Conservation (phyloP, 2,113 vertebrate species). For the Aspiorhynchus laticeps region DNA sequence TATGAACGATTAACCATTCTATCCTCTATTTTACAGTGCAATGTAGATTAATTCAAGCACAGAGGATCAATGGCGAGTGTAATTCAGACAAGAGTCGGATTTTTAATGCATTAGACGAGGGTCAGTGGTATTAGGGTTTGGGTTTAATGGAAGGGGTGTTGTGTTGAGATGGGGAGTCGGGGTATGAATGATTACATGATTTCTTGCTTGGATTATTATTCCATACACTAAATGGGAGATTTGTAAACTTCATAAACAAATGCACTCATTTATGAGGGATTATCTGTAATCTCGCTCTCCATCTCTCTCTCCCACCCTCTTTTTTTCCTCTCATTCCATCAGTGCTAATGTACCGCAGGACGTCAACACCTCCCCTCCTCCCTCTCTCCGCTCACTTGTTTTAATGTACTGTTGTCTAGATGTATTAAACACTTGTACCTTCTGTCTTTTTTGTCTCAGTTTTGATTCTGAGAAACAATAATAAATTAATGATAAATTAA, state of each 20-base stretch:
- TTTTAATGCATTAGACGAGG: conserved; percentile 50
- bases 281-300: conserved; percentile 79
- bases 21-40: conserved; percentile 63
- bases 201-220: conserved; percentile 75
- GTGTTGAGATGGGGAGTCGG: conserved; percentile 37
- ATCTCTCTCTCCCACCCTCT: conserved; percentile 52
- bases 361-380: neutral
- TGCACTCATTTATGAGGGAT: conserved; percentile 80
- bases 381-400: conserved; percentile 2
- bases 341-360: conserved; percentile 34
- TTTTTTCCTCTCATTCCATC: conserved; percentile 32
- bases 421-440: conserved; percentile 6
- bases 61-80: conserved; percentile 70
- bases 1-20: conserved; percentile 63
- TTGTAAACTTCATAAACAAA: conserved; percentile 82
- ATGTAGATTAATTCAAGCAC: conserved; percentile 64
- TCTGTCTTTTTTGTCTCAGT: neutral
- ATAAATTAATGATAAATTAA: neutral
- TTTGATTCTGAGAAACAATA: neutral
- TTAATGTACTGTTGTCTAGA: conserved; percentile 36
- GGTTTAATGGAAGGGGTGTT: conserved; percentile 65
- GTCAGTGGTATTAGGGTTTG: conserved; percentile 41
- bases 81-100: conserved; percentile 57
- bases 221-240: conserved; percentile 83
- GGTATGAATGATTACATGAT: conserved; percentile 76